A percentile compares a stretch with the other conserved stretches of the same genome.
Conservation (phyloP, 2,797 vertebrate species). For the Galago senegalensis region DNA sequence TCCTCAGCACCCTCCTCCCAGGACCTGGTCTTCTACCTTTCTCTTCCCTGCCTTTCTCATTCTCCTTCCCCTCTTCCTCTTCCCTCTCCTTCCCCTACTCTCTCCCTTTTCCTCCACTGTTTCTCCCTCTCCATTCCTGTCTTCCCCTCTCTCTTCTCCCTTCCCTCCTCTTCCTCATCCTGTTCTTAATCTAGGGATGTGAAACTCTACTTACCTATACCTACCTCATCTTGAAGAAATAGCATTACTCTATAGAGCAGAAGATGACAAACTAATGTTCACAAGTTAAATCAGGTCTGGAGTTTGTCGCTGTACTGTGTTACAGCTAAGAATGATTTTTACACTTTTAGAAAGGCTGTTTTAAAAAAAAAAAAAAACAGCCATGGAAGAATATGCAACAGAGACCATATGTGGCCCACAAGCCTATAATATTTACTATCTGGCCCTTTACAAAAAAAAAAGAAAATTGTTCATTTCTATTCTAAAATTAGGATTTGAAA, state of each 20-base stretch:
- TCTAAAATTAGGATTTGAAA: background rate
- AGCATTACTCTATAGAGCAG: background rate
- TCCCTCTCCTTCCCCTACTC: background rate
- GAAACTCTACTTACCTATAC: background rate
- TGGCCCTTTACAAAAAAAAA: background rate
- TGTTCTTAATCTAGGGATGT: background rate
- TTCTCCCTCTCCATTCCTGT: background rate
- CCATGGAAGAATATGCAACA: background rate
- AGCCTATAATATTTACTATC: background rate
- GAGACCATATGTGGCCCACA: background rate
- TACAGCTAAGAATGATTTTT: background rate
- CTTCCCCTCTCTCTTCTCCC: background rate
- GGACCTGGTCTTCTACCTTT: background rate
- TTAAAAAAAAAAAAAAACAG: background rate
- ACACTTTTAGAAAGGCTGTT: background rate
- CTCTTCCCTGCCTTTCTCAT: background rate
- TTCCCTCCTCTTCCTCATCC: background rate
- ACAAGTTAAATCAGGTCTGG: background rate
- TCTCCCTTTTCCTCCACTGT: background rate
- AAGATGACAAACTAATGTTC: background rate
- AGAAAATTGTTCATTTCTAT: background rate
- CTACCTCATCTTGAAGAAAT: too few relatives aligned
- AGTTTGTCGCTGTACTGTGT: background rate
- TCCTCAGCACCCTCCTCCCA: background rate
- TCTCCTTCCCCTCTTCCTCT: background rate